These are phyloP conservation scores for Charadrius vociferus DNA, from an alignment of 2,113 vertebrate species.

Conservation along the genomic window DNA sequence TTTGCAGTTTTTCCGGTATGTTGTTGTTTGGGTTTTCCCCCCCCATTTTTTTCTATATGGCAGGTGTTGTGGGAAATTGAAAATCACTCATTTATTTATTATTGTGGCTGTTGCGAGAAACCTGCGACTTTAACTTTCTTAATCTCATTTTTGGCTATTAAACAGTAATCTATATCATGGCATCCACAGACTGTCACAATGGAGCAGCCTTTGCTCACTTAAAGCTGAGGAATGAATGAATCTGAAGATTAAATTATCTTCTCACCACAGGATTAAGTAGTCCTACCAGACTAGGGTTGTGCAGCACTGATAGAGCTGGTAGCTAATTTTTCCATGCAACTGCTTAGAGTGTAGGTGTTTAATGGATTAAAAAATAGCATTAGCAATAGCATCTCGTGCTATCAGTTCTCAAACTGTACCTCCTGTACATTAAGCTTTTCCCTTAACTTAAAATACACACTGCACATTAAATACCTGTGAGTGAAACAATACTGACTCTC, in stretches of 20 bases:
- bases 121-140: constrained; percentile 67
- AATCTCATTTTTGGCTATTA: constrained; percentile 73
- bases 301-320: constrained; percentile 50
- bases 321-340: constrained; percentile 50
- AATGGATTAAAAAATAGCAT: constrained; percentile 46
- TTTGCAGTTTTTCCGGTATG: constrained; percentile 36
- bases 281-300: constrained; percentile 55
- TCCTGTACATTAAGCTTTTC: constrained; percentile 35
- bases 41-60: neutral
- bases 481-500: constrained; percentile 29
- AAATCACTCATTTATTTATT: constrained; percentile 64
- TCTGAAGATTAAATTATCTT: constrained; percentile 79
- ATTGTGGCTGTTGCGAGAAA: constrained; percentile 41
- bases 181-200: constrained; percentile 58
- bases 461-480: constrained; percentile 56
- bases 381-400: neutral
- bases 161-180: constrained; percentile 65
- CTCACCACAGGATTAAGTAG: constrained; percentile 69
- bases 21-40: neutral
- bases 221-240: constrained; percentile 66
- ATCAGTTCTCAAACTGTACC: constrained; percentile 10
- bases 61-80: constrained; percentile 60
- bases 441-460: constrained; percentile 57
- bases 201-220: constrained; percentile 64
- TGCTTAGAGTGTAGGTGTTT: constrained; percentile 54